phyloP scores from a whole-genome alignment of 2,888 invertebrate species.

The Heliconius aoede region DNA sequence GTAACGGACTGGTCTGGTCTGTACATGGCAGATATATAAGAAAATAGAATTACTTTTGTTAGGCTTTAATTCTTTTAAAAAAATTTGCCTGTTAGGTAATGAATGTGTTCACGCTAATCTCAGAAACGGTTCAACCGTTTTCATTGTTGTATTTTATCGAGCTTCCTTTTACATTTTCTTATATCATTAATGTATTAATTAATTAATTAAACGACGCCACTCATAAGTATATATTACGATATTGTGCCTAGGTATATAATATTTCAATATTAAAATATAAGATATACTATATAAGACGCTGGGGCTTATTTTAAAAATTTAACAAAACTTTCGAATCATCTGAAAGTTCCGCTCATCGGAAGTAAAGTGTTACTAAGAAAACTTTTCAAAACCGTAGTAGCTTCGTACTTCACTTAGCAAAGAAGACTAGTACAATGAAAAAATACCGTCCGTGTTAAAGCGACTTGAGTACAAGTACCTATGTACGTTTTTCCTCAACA shows the following conservation, averaged over 20 bases:
- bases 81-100: no score
- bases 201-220: no score
- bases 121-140: no score
- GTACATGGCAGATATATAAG: no score
- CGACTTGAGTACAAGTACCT: background rate
- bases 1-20: no score
- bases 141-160: no score
- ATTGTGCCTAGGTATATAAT: background rate
- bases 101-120: no score
- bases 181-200: no score
- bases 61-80: no score
- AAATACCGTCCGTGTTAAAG: constrained; percentile 1
- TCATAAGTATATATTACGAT: no score
- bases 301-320: background rate
- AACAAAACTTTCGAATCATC: background rate
- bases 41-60: no score
- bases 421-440: background rate
- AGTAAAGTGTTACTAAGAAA: constrained; percentile 4
- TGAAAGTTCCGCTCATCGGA: background rate
- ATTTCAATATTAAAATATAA: background rate
- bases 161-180: no score
- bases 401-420: background rate
- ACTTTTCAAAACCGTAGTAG: background rate
- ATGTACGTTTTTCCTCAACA: constrained; percentile 16
- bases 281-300: background rate